phyloP scores from a whole-genome alignment of 2,888 invertebrate genomes.

The Acronicta alni region DNA sequence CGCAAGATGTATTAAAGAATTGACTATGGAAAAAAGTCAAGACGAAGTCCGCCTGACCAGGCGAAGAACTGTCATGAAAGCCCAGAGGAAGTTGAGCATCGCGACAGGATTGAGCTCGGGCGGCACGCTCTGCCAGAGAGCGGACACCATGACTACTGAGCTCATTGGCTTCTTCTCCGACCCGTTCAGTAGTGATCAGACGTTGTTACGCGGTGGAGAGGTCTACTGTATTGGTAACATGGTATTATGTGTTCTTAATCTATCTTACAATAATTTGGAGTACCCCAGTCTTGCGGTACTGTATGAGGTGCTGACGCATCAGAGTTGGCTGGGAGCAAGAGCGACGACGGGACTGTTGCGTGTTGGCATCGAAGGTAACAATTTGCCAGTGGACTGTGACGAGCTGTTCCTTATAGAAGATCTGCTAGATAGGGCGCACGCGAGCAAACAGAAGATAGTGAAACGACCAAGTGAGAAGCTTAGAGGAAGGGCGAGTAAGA shows the following conservation, averaged over 20 bases:
- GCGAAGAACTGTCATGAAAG: conserved; percentile 2
- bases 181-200: conserved; percentile 51
- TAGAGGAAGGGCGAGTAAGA: not conserved
- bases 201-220: conserved; percentile 21
- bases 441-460: not conserved
- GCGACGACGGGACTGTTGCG: conserved; percentile 50
- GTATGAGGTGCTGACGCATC: conserved; percentile 44
- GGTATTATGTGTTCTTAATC: conserved; percentile 52
- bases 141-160: conserved; percentile 40
- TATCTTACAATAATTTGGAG: conserved; percentile 58
- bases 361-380: conserved; percentile 55
- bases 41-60: conserved; percentile 8
- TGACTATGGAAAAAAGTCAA: conserved; percentile 18
- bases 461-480: conserved; percentile 7
- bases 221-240: conserved; percentile 54
- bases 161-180: conserved; percentile 38
- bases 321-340: conserved; percentile 25
- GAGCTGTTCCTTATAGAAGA: conserved; percentile 34
- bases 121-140: conserved; percentile 19
- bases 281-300: conserved; percentile 38
- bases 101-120: not conserved
- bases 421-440: conserved; percentile 37
- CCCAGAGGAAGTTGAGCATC: conserved; percentile 5
- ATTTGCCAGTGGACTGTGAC: conserved; percentile 40
- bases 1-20: conserved; percentile 25